A percentile compares a stretch with the other conserved stretches of the same genome.
These are phyloP conservation scores for Margaritifera margaritifera DNA, from an alignment of 2,888 invertebrate species.

Conservation along the genomic window DNA sequence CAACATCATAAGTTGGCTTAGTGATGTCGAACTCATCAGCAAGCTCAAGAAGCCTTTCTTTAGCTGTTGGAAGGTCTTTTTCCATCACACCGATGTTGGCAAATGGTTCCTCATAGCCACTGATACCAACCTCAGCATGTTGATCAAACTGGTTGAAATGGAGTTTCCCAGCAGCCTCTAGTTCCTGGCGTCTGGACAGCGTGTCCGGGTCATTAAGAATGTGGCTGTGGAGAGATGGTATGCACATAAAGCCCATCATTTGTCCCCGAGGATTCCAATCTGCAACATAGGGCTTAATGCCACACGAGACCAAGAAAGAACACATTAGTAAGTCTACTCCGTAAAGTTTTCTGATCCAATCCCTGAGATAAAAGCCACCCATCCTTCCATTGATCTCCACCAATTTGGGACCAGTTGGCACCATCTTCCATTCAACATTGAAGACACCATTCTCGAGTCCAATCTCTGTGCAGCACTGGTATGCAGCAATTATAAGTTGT, in stretches of 20 bases:
- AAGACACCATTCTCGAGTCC: slow-evolving; percentile 48
- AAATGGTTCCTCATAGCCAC: slow-evolving; percentile 15
- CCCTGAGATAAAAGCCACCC: slow-evolving; percentile 49
- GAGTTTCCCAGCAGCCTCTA: slow-evolving; percentile 4
- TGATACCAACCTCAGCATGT: slow-evolving; percentile 8
- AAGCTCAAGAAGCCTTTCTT: slow-evolving; percentile 7
- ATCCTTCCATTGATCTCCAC: slow-evolving; percentile 54
- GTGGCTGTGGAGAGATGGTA: slow-evolving; percentile 36
- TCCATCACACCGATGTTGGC: slow-evolving; percentile 17
- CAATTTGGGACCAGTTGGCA: slow-evolving; percentile 48
- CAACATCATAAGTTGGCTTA: slow-evolving; percentile 11
- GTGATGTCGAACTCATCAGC: slow-evolving; percentile 6
- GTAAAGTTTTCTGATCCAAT: slow-evolving; percentile 46
- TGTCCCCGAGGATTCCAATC: slow-evolving; percentile 14
- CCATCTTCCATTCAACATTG: slow-evolving; percentile 54
- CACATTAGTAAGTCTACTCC: slow-evolving; percentile 34
- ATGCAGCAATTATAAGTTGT: slow-evolving; percentile 40
- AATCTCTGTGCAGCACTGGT: slow-evolving; percentile 47
- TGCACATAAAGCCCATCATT: slow-evolving; percentile 42
- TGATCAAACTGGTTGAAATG: slow-evolving; percentile 16
- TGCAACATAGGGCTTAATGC: slow-evolving; percentile 33
- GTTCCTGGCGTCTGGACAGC: background rate
- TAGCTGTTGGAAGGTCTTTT: slow-evolving; percentile 1
- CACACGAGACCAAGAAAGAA: slow-evolving; percentile 19
- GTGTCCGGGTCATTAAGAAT: slow-evolving; percentile 8